Evolutionary conservation across 2,888 invertebrate genomes (phyloP).

Genomic region (Hetaerina titia): DNA sequence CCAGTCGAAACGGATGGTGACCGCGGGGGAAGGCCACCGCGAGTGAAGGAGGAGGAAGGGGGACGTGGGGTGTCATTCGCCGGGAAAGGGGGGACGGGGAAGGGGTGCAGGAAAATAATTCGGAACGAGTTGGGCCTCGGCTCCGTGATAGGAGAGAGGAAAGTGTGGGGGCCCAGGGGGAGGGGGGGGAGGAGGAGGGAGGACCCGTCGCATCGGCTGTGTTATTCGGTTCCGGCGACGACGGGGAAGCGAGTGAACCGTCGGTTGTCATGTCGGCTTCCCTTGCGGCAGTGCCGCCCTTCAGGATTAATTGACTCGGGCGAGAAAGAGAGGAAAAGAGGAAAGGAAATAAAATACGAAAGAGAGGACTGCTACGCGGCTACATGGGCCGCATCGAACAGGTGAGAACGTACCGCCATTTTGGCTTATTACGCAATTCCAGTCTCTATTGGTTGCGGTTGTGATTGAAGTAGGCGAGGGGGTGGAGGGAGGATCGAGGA

Average conservation of each 20-base stretch:
- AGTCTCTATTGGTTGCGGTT: conserved; percentile 4
- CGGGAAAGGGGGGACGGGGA: no score
- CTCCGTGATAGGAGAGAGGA: neutral
- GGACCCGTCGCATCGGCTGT: conserved; percentile 12
- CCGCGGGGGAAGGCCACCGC: neutral
- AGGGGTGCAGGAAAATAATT: neutral
- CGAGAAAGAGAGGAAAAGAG: neutral
- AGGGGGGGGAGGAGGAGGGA: neutral
- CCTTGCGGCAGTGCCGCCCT: conserved; percentile 22
- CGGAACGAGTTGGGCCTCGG: neutral
- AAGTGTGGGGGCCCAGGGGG: neutral
- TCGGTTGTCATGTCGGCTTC: neutral
- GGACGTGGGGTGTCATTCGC: no score
- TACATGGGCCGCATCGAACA: conserved; percentile 49
- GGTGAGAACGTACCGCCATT: conserved; percentile 2
- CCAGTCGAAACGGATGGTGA: neutral
- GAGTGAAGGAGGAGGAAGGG: neutral
- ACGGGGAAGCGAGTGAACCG: neutral
- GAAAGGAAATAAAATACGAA: neutral
- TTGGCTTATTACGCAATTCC: neutral
- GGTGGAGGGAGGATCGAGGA: neutral
- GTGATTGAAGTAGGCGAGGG: neutral
- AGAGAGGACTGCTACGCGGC: conserved; percentile 42
- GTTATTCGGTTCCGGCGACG: neutral
- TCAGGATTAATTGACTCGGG: conserved; percentile 22